A percentile compares a stretch with the other conserved stretches of the same genome.
phyloP scores from a whole-genome alignment of 1,140 invertebrate genomes.

The Paralvinella palmiformis region DNA sequence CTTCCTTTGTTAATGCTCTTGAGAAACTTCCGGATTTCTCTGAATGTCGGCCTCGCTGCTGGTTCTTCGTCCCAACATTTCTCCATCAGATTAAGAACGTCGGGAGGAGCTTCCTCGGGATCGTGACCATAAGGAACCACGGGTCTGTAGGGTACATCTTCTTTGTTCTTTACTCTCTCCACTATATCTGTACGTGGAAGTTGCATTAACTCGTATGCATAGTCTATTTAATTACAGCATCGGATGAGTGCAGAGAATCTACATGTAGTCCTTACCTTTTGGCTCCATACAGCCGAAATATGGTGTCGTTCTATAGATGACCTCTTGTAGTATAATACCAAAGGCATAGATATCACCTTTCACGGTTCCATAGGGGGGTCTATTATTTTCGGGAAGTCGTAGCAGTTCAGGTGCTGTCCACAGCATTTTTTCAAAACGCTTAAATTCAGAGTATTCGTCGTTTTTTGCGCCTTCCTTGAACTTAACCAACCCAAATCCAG shows the following conservation, averaged over 20 bases:
- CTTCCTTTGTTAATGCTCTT: constrained; percentile 38
- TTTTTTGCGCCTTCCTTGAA: constrained; percentile 21
- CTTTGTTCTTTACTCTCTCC: not conserved
- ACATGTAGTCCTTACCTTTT: too few relatives aligned
- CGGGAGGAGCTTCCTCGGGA: too few relatives aligned
- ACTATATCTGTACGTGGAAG: constrained; percentile 25
- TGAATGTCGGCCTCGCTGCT: constrained; percentile 39
- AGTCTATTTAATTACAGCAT: too few relatives aligned
- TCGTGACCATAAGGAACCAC: too few relatives aligned
- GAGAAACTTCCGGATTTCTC: constrained; percentile 25
- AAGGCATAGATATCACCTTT: constrained; percentile 94
- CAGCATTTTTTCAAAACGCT: constrained; percentile 41
- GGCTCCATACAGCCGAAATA: too few relatives aligned
- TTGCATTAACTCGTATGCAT: too few relatives aligned
- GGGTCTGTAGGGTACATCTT: constrained; percentile 24
- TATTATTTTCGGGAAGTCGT: constrained; percentile 43
- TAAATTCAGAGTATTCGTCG: constrained; percentile 22
- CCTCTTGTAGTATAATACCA: constrained; percentile 85
- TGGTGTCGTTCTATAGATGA: constrained; percentile 64
- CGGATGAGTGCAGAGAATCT: too few relatives aligned
- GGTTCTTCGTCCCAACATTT: constrained; percentile 47
- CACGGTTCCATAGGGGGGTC: constrained; percentile 60
- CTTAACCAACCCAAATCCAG: constrained; percentile 80
- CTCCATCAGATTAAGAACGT: constrained; percentile 24
- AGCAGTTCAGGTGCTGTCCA: constrained; percentile 55